These are phyloP conservation scores for Panopea generosa DNA, from an alignment of 2,888 invertebrate genomes.

Conservation along the genomic window DNA sequence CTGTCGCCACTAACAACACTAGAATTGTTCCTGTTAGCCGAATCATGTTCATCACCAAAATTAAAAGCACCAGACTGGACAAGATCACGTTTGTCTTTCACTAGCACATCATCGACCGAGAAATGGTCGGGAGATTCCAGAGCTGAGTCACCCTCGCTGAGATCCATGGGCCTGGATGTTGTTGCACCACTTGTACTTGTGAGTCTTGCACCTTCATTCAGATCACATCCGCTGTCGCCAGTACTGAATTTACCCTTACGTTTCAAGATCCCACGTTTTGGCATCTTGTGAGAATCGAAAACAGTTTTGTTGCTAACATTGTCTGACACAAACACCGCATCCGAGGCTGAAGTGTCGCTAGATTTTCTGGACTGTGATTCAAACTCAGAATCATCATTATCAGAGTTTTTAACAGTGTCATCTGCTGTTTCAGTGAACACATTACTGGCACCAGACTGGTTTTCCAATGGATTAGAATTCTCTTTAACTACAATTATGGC, in stretches of 20 bases:
- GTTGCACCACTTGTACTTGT: slow-evolving; percentile 21
- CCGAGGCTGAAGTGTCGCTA: background rate
- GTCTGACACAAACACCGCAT: slow-evolving; percentile 26
- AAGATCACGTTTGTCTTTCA: slow-evolving; percentile 19
- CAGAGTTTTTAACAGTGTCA: slow-evolving; percentile 5
- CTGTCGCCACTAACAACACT: slow-evolving; percentile 3
- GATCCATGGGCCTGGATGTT: slow-evolving; percentile 49
- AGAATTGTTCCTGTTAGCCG: background rate
- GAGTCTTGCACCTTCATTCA: slow-evolving; percentile 64
- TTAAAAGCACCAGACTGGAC: slow-evolving; percentile 43
- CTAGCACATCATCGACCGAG: slow-evolving; percentile 1
- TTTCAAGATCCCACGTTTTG: slow-evolving; percentile 81
- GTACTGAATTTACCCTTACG: slow-evolving; percentile 76
- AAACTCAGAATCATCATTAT: slow-evolving; percentile 9
- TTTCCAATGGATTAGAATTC: slow-evolving; percentile 28
- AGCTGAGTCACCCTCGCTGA: slow-evolving; percentile 60
- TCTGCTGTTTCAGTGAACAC: slow-evolving; percentile 17
- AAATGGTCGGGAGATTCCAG: slow-evolving; percentile 52
- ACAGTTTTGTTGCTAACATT: slow-evolving; percentile 46
- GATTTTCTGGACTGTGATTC: slow-evolving; percentile 16
- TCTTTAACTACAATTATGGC: slow-evolving; percentile 33
- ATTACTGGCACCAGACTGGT: slow-evolving; percentile 33
- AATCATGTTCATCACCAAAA: slow-evolving; percentile 14
- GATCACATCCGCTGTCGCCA: slow-evolving; percentile 77
- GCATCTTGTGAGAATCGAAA: slow-evolving; percentile 79